Evolutionary conservation across 2,797 vertebrate genomes (phyloP), one percentile per base, ranked within the genome.

Genomic region (Sphaeramia orbicularis): DNA sequence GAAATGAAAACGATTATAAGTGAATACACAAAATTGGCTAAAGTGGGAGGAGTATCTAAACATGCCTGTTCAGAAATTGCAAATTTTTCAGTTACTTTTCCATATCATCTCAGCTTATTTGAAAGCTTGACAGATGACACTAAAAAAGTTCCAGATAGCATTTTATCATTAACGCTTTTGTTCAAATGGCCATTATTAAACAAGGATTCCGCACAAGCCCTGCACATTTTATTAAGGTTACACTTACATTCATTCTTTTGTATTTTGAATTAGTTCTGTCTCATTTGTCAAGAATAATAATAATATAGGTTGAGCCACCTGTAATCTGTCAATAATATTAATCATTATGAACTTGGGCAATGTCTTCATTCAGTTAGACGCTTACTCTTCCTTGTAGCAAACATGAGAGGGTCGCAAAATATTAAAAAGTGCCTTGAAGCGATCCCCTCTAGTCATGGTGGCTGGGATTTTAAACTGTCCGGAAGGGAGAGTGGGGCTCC

Each of bases 401-500:
- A 54, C 53, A 69, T 44, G 40, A 70, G 45, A 43, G 0, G 21
- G 18, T 16, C 36, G 15, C 47, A 36, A 24, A 40, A 24, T 48
- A 45, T 68, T 54, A 16, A 65, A 59, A 68, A 32, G 13, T 50
- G 57, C 52, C 56, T 42, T 51, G 61, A 62, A 49, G 21, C 44
- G 45, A 11, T 53, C 62, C 37, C 81, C 40, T 36, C 42, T 64
- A 67, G 63, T 63, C 70, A 13, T 16, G 9, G 75, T 24, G 64
- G 53, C 83, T 48, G 37, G 45, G 43, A 65, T 75, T 44, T 81
- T 79, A 24, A 83, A 86, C 73, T 64, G 58, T 84, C 83, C 86
- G 84, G 87, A 88, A 89, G 83, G 61, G 27, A 67, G 81, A 86
- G 84, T 81, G 13, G 67, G 76, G 71, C 86, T 89, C 86, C 88